phyloP scores from a whole-genome alignment of 1,140 invertebrate genomes.

The Ceratina australensis region DNA sequence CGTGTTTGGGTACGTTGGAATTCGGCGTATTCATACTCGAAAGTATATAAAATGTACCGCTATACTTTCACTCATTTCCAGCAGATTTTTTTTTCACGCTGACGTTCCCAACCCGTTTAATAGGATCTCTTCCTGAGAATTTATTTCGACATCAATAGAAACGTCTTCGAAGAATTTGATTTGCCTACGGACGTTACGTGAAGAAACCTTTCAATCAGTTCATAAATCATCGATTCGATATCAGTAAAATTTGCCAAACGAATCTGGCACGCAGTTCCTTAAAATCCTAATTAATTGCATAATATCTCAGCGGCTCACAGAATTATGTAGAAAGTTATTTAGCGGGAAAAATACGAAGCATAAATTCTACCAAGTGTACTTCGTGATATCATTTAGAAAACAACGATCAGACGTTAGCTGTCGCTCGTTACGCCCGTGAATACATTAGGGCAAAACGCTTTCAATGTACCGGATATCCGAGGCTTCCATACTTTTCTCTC shows the following conservation, averaged over 20 bases:
- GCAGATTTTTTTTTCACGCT: neutral
- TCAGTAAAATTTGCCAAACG: no score
- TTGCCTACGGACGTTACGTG: neutral
- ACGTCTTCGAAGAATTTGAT: neutral
- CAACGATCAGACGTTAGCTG: neutral
- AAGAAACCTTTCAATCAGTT: neutral
- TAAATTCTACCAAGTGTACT: no score
- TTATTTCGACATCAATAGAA: neutral
- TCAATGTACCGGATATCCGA: constrained; percentile 65
- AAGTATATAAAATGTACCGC: constrained; percentile 32
- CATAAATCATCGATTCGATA: neutral
- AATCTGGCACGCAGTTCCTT: no score
- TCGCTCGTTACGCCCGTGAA: constrained; percentile 48
- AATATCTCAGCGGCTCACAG: no score
- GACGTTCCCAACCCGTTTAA: neutral
- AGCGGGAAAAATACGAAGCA: no score
- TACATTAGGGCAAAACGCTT: constrained; percentile 36
- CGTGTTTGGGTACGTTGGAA: constrained; percentile 30
- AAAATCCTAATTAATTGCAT: no score
- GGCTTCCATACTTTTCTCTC: constrained; percentile 48
- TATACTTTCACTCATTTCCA: constrained; percentile 63
- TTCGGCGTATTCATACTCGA: constrained; percentile 25
- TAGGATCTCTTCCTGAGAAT: neutral
- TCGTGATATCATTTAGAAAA: neutral
- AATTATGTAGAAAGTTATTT: no score